Evolutionary conservation across 2,113 vertebrate genomes (phyloP).

Genomic region (Pachyramphus minor): DNA sequence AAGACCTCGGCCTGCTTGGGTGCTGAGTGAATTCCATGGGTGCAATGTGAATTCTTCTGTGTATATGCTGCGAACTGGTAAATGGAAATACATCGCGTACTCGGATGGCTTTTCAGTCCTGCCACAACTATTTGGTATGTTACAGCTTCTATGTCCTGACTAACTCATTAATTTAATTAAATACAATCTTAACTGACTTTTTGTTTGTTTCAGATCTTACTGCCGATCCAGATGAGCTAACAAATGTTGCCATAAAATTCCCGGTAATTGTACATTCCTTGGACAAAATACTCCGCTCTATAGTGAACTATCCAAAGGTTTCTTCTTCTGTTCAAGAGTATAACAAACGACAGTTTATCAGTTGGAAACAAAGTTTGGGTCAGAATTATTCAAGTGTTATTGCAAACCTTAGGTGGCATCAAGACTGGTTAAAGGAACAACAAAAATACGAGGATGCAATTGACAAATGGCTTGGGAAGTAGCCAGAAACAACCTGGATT

Average conservation of each 20-base stretch:
- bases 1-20: conserved; percentile 76
- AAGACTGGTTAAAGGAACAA: conserved; percentile 86
- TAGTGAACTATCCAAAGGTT: conserved; percentile 86
- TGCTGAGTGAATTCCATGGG: conserved; percentile 93
- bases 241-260: conserved; percentile 79
- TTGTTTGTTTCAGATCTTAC: conserved; percentile 80
- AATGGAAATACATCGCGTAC: conserved; percentile 91
- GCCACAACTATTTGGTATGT: conserved; percentile 89
- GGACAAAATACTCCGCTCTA: conserved; percentile 79
- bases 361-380: conserved; percentile 82
- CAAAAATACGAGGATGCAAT: conserved; percentile 78
- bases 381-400: conserved; percentile 85
- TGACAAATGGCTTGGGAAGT: conserved; percentile 76
- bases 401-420: conserved; percentile 89
- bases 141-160: neutral
- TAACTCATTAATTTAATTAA: neutral
- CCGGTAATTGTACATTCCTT: conserved; percentile 72
- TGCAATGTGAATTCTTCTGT: conserved; percentile 90
- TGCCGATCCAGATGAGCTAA: conserved; percentile 86
- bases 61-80: conserved; percentile 87
- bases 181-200: neutral
- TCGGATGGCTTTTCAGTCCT: conserved; percentile 80
- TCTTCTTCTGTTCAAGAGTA: conserved; percentile 83
- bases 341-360: conserved; percentile 84
- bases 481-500: neutral